These are phyloP conservation scores for Labia minor DNA, from an alignment of 2,888 invertebrate species.

Conservation along the genomic window DNA sequence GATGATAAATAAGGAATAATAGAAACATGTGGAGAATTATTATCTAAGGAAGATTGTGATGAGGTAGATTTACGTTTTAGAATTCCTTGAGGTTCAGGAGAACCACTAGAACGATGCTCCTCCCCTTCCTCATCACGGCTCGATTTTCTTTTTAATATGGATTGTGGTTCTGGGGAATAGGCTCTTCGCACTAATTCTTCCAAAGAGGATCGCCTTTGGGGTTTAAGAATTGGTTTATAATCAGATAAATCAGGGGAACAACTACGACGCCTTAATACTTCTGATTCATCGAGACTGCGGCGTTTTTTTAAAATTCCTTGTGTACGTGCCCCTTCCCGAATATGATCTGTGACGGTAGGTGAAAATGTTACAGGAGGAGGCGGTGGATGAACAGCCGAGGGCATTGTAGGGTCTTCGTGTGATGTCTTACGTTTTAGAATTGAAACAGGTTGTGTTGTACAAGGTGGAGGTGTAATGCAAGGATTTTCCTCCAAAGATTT, in stretches of 20 bases:
- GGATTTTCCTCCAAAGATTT: conserved; percentile 50
- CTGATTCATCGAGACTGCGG: conserved; percentile 68
- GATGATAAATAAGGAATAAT: conserved; percentile 55
- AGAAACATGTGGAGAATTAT: conserved; percentile 53
- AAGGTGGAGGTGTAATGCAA: conserved; percentile 27
- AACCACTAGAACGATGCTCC: conserved; percentile 48
- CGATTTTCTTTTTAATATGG: conserved; percentile 58
- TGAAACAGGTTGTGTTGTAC: conserved; percentile 38
- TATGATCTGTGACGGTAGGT: conserved; percentile 55
- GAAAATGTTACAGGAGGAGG: conserved; percentile 62
- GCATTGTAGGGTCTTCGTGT: conserved; percentile 21
- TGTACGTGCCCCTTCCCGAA: conserved; percentile 32
- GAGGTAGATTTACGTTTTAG: conserved; percentile 53
- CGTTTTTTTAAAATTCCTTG: conserved; percentile 77
- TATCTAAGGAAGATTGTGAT: conserved; percentile 28
- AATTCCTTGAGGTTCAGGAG: conserved; percentile 65
- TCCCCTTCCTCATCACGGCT: conserved; percentile 46
- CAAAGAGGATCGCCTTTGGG: conserved; percentile 54
- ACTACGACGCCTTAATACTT: conserved; percentile 55
- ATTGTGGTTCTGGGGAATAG: conserved; percentile 49
- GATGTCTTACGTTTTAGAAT: conserved; percentile 47
- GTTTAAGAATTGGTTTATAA: conserved; percentile 55
- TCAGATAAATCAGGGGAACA: conserved; percentile 58
- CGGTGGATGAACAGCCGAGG: conserved; percentile 40
- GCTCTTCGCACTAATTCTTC: conserved; percentile 54